A percentile compares a stretch with the other conserved stretches of the same genome.
phyloP scores from a whole-genome alignment of 2,888 invertebrate species.

The Lamproptera curius region DNA sequence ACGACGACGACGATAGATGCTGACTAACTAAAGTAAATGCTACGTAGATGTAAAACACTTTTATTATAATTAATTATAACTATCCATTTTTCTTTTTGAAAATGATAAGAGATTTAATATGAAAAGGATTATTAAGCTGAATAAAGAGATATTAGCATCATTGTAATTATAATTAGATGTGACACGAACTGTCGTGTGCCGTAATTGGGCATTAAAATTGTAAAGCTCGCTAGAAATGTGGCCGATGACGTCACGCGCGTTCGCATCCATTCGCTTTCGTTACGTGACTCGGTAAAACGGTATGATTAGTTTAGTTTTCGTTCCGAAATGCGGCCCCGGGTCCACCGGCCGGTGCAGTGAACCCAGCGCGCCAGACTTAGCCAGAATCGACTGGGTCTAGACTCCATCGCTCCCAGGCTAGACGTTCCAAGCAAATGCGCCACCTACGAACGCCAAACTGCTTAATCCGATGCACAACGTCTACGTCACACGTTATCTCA shows the following conservation, averaged over 20 bases:
- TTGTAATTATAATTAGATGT: neutral
- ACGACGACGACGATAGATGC: too few relatives aligned
- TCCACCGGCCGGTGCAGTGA: slow-evolving; percentile 27
- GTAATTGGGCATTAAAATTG: slow-evolving; percentile 1
- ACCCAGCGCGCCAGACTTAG: slow-evolving; percentile 25
- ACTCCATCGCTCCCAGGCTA: slow-evolving; percentile 26
- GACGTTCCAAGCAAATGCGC: slow-evolving; percentile 17
- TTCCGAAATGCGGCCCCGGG: slow-evolving; percentile 9
- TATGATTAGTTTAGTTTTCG: slow-evolving; percentile 18
- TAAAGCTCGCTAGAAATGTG: neutral
- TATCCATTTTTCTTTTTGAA: too few relatives aligned
- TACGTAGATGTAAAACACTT: too few relatives aligned
- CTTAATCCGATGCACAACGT: slow-evolving; percentile 4
- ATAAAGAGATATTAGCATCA: too few relatives aligned
- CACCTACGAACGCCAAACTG: slow-evolving; percentile 10
- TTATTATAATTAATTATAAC: too few relatives aligned
- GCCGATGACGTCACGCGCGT: slow-evolving; percentile 2
- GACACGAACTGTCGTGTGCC: neutral
- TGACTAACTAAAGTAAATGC: too few relatives aligned
- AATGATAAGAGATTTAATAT: too few relatives aligned
- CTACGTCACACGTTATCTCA: neutral
- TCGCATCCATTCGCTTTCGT: slow-evolving; percentile 7
- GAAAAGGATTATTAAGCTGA: too few relatives aligned
- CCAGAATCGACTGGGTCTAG: slow-evolving; percentile 26
- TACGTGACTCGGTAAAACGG: slow-evolving; percentile 15